These are phyloP conservation scores for Salticus scenicus DNA, from an alignment of 2,888 invertebrate genomes.

Conservation along the genomic window DNA sequence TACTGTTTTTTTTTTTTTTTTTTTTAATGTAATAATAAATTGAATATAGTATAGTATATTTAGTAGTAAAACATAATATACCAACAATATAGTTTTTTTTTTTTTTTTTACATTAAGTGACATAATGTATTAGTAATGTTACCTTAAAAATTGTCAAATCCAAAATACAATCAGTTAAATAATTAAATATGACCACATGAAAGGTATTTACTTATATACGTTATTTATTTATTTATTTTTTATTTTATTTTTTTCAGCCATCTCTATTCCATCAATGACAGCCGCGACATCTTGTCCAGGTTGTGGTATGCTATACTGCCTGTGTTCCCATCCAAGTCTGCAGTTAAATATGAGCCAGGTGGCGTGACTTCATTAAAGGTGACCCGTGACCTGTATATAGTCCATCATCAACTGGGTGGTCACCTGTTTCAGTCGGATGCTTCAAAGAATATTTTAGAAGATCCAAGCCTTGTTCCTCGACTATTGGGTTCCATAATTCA, in stretches of 20 bases:
- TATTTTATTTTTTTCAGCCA: conserved; percentile 43
- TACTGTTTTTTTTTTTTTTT: no score
- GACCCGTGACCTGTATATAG: conserved; percentile 59
- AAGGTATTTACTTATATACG: no score
- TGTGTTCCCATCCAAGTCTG: conserved; percentile 57
- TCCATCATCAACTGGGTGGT: conserved; percentile 64
- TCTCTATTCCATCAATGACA: conserved; percentile 64
- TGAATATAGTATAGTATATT: no score
- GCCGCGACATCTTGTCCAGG: conserved; percentile 68
- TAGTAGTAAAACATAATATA: no score
- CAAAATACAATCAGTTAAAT: no score
- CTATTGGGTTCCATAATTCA: conserved; percentile 33
- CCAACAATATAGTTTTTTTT: no score
- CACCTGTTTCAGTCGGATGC: conserved; percentile 46
- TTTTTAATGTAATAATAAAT: no score
- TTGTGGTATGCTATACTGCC: conserved; percentile 68
- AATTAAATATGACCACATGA: no score
- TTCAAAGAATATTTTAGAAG: conserved; percentile 7
- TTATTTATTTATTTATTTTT: no score
- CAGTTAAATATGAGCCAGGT: conserved; percentile 70
- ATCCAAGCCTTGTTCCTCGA: conserved; percentile 2
- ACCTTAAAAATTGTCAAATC: no score
- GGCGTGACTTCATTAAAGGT: conserved; percentile 55
- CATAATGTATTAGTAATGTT: no score
- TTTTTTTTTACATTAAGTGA: no score